These are phyloP conservation scores for Malurus elegans DNA, from an alignment of 2,113 vertebrate genomes.

Conservation along the genomic window DNA sequence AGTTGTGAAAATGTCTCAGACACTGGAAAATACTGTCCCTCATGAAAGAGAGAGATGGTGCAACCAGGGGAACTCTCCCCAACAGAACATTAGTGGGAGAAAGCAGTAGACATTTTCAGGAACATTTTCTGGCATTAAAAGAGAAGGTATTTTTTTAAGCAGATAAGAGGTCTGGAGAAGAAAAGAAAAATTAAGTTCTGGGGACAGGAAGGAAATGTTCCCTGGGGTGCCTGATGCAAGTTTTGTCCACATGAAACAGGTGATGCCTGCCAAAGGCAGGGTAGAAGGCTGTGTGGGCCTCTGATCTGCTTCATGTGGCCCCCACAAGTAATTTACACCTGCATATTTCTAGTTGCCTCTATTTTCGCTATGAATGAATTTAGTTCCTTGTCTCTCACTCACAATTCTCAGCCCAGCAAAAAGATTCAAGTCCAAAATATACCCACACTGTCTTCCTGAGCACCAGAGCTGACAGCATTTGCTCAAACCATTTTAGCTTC, in stretches of 20 bases:
- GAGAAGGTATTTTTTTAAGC: neutral
- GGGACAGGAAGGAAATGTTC: constrained; percentile 4
- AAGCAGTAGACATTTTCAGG: neutral
- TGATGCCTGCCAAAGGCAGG: neutral
- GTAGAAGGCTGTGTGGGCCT: neutral
- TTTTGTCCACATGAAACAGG: neutral
- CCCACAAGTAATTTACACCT: neutral
- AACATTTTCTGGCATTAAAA: neutral
- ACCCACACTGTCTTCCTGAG: neutral
- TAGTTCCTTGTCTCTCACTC: neutral
- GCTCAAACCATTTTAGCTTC: neutral
- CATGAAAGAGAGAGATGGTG: neutral
- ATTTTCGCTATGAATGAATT: neutral
- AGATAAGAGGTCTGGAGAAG: neutral
- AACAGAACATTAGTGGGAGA: neutral
- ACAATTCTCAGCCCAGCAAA: neutral
- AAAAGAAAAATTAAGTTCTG: neutral
- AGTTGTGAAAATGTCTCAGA: neutral
- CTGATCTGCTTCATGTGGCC: neutral
- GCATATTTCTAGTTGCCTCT: neutral
- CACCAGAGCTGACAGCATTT: neutral
- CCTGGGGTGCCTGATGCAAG: neutral
- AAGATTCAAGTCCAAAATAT: neutral
- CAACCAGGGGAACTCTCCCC: neutral
- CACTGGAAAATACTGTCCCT: neutral